These are phyloP conservation scores for Crocodylus rhombifer DNA, from an alignment of 2,797 vertebrate genomes.

Conservation along the genomic window DNA sequence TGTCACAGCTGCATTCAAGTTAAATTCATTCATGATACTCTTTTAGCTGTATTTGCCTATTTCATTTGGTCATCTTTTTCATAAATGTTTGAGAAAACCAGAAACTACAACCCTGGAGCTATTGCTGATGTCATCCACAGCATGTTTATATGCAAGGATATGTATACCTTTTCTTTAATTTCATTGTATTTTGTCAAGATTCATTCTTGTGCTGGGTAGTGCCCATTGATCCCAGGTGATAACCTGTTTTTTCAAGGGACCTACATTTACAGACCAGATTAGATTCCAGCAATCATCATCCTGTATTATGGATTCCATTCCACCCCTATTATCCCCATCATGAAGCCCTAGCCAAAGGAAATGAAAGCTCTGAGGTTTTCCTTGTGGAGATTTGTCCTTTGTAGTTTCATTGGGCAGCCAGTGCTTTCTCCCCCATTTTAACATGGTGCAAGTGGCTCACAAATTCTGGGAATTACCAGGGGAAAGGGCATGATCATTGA, in stretches of 20 bases:
- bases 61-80: background rate
- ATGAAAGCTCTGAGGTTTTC: background rate
- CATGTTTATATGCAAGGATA: background rate
- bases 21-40: background rate
- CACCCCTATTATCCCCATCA: background rate
- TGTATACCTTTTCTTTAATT: background rate
- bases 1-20: too few relatives aligned
- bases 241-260: background rate
- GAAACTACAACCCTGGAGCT: background rate
- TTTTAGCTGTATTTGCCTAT: background rate
- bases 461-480: background rate
- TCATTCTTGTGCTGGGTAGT: background rate
- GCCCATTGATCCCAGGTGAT: background rate
- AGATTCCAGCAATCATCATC: background rate
- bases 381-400: fast-evolving
- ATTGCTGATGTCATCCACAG: background rate
- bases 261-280: background rate
- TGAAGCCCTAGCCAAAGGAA: background rate
- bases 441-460: background rate
- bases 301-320: background rate
- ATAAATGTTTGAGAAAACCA: background rate
- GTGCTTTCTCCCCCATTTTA: background rate
- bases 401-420: background rate
- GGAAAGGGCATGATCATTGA: background rate
- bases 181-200: background rate